Percentiles rank a stretch among this genome's conserved stretches.
phyloP scores from a whole-genome alignment of 2,113 vertebrate genomes.

The Electrona antarctica region DNA sequence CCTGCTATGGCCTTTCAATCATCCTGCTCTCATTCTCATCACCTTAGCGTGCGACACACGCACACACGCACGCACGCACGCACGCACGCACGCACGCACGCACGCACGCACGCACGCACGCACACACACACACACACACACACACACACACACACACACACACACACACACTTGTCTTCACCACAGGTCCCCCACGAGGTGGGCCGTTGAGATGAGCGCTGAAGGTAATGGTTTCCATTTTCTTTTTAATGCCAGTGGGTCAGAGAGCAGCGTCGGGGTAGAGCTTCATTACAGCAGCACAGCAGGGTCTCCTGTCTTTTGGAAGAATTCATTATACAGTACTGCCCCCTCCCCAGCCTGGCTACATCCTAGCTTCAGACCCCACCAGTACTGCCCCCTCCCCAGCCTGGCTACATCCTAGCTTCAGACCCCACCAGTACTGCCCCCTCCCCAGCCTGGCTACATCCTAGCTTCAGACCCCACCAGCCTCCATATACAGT shows the following conservation, averaged over 20 bases:
- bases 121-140: not conserved
- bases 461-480: conserved; percentile 3
- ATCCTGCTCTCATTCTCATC: not conserved
- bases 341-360: conserved; percentile 46
- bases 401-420: conserved; percentile 3
- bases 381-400: conserved; percentile 48
- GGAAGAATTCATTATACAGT: conserved; percentile 78
- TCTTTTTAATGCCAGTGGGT: conserved; percentile 80
- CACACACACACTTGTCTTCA: not conserved
- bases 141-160: not conserved
- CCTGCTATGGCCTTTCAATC: conserved; percentile 6
- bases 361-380: conserved; percentile 6
- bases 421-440: conserved; percentile 23
- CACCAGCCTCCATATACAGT: too few relatives aligned
- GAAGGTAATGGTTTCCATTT: conserved; percentile 77
- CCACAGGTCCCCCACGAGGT: conserved; percentile 30
- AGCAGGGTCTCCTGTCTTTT: conserved; percentile 75
- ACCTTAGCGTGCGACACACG: conserved; percentile 11
- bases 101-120: not conserved
- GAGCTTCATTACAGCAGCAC: conserved; percentile 82
- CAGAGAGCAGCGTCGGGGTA: conserved; percentile 77
- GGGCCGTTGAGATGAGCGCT: conserved; percentile 55
- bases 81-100: conserved; percentile 10
- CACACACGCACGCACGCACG: conserved; percentile 19
- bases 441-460: conserved; percentile 41